Percentiles rank a stretch among this genome's conserved stretches.
These are phyloP conservation scores for Anabas testudineus DNA, from an alignment of 2,797 vertebrate genomes.

Conservation along the genomic window DNA sequence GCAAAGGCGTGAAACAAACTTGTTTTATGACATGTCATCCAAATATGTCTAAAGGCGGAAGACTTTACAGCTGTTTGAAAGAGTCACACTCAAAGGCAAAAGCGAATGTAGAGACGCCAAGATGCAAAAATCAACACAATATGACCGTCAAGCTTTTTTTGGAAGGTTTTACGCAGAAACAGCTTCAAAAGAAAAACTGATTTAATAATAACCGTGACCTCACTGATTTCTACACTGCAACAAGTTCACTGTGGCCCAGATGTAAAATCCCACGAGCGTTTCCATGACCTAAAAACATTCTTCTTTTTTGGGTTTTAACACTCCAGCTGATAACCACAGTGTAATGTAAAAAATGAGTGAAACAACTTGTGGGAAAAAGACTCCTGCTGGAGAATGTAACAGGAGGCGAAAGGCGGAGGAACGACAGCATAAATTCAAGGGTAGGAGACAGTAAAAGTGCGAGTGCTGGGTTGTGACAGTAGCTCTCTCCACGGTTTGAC, in stretches of 20 bases:
- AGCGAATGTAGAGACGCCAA: no score
- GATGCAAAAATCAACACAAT: background rate
- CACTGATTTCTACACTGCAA: constrained; percentile 11
- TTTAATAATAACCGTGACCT: constrained; percentile 44
- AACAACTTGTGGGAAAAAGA: constrained; percentile 15
- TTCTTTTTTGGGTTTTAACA: constrained; percentile 8
- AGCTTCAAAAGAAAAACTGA: background rate
- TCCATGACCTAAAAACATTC: constrained; percentile 41
- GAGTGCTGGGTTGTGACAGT: constrained; percentile 45
- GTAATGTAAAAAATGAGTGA: constrained; percentile 8
- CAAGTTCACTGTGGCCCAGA: constrained; percentile 30
- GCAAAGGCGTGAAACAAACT: no score
- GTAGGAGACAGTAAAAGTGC: constrained; percentile 65
- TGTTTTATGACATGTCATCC: no score
- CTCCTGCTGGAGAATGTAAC: background rate
- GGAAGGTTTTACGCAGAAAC: background rate
- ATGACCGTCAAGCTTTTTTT: background rate
- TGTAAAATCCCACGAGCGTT: constrained; percentile 40
- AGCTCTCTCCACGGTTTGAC: constrained; percentile 63
- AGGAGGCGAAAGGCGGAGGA: background rate
- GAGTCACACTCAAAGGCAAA: no score
- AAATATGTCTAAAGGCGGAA: no score
- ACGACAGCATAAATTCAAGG: constrained; percentile 51
- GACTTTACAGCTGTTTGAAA: no score
- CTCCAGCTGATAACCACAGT: constrained; percentile 17